Evolutionary conservation across 2,797 vertebrate genomes (phyloP).

Genomic region (Borostomias antarcticus): DNA sequence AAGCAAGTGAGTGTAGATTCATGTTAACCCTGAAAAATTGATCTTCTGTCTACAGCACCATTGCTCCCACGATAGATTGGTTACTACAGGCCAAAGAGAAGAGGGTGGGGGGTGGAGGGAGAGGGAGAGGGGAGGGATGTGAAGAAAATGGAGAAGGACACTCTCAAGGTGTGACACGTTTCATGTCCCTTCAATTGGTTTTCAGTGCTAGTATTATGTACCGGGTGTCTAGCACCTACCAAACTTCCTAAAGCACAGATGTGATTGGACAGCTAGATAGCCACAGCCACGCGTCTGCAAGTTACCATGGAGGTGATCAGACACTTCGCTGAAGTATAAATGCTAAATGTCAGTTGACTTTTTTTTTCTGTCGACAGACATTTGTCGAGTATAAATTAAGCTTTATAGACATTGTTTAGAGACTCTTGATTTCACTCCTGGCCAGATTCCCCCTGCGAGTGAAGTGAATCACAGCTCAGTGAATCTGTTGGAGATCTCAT

Average conservation of each 20-base stretch:
- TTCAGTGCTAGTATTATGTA: constrained; percentile 15
- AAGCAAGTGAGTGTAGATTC: constrained; percentile 67
- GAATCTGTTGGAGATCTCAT: constrained; percentile 49
- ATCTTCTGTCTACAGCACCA: constrained; percentile 76
- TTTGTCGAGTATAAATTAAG: too few species aligned
- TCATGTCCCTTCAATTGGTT: constrained; percentile 41
- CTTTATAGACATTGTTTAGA: constrained; percentile 58
- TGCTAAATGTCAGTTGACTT: too few species aligned
- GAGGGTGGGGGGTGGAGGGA: constrained; percentile 27
- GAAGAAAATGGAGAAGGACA: constrained; percentile 52
- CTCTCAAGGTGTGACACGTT: constrained; percentile 52
- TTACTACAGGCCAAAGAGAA: constrained; percentile 52
- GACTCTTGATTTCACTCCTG: constrained; percentile 61
- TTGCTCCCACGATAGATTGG: constrained; percentile 73
- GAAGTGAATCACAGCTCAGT: constrained; percentile 55
- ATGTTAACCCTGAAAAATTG: constrained; percentile 76
- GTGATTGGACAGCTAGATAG: too few species aligned
- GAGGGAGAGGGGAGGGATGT: constrained; percentile 12
- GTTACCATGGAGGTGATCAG: too few species aligned
- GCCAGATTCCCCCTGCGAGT: constrained; percentile 46
- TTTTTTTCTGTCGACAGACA: too few species aligned
- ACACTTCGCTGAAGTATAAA: too few species aligned
- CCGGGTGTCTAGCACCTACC: too few species aligned
- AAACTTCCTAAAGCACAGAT: too few species aligned
- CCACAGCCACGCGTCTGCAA: too few species aligned